These are phyloP conservation scores for Paragorgia papillata DNA, from an alignment of 92 coral and sea anemone species.

Conservation along the genomic window DNA sequence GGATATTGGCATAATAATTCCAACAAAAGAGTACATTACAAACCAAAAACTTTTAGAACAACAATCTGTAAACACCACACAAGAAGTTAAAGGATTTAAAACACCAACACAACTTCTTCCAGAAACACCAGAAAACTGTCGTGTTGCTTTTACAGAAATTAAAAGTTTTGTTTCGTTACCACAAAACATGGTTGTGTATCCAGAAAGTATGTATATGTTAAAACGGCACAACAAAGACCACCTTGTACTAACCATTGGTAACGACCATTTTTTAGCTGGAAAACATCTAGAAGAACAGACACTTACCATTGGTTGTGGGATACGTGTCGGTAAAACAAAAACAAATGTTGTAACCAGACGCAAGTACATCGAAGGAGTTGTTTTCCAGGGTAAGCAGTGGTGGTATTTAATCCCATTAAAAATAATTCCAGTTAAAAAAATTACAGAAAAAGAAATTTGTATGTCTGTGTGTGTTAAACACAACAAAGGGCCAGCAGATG, in stretches of 20 bases:
- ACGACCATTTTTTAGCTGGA: neutral
- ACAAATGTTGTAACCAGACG: neutral
- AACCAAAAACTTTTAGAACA: no score
- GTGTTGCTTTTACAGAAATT: neutral
- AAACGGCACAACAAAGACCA: neutral
- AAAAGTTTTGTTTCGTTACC: no score
- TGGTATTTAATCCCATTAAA: neutral
- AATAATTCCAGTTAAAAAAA: neutral
- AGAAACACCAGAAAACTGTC: neutral
- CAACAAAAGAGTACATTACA: no score
- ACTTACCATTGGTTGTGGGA: neutral
- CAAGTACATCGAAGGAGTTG: neutral
- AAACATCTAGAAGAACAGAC: neutral
- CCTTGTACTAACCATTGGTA: neutral
- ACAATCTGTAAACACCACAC: no score
- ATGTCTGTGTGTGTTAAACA: no score
- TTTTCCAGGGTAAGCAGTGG: neutral
- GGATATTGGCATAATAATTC: neutral
- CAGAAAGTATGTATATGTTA: neutral
- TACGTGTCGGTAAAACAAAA: neutral
- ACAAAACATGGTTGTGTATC: neutral
- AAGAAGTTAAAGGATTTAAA: neutral
- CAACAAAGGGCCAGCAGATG: no score
- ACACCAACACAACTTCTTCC: neutral
- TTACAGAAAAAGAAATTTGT: neutral